Evolutionary conservation across 2,888 invertebrate genomes (phyloP).

Genomic region (Sinotaia quadrata): DNA sequence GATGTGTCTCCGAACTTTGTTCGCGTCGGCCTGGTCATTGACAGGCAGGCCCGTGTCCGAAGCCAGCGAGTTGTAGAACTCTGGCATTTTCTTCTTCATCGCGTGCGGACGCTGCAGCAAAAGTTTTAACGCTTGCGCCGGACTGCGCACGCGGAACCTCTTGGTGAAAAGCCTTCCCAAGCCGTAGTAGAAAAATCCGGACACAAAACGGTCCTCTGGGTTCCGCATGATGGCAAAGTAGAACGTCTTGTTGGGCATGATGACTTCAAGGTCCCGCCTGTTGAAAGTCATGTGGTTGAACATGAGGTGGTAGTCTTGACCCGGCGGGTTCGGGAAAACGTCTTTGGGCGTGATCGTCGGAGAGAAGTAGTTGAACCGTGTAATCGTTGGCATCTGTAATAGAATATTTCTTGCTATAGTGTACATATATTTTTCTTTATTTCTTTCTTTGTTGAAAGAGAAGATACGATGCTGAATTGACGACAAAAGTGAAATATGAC

Average conservation of each 20-base stretch:
- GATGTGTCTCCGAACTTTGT: conserved; percentile 14
- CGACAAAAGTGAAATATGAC: too few relatives aligned
- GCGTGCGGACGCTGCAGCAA: background rate
- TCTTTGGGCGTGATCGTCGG: background rate
- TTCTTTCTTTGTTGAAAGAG: too few relatives aligned
- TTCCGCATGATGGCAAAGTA: conserved; percentile 50
- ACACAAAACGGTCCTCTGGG: conserved; percentile 47
- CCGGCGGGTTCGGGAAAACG: background rate
- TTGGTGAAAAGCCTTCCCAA: background rate
- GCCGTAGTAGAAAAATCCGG: conserved; percentile 46
- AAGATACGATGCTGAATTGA: too few relatives aligned
- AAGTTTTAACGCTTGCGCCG: background rate
- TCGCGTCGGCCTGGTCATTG: background rate
- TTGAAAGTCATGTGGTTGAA: conserved; percentile 55
- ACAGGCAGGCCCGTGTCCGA: conserved; percentile 3
- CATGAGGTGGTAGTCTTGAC: conserved; percentile 20
- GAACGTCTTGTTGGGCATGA: conserved; percentile 41
- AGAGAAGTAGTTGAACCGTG: conserved; percentile 14
- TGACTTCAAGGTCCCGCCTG: conserved; percentile 35
- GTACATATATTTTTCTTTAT: too few relatives aligned
- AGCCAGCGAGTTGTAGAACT: conserved; percentile 15
- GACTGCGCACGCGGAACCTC: background rate
- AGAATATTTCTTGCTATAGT: too few relatives aligned
- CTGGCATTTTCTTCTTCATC: background rate
- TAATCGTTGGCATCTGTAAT: conserved; percentile 7